Evolutionary conservation across 2,888 invertebrate genomes (phyloP).

Genomic region (Pyrgus malvae): DNA sequence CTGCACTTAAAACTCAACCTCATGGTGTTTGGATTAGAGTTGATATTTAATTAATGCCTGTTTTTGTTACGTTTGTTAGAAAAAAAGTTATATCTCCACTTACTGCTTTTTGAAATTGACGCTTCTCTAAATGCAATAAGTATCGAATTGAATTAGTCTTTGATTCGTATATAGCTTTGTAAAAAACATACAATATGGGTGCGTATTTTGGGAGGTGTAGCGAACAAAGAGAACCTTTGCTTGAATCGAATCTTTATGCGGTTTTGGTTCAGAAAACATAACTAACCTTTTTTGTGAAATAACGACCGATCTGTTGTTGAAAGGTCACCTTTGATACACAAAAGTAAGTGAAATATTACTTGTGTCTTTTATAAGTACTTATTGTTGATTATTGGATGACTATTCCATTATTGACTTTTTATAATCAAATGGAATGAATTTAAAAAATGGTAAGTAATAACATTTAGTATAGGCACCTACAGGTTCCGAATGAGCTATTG

Average conservation of each 20-base stretch:
- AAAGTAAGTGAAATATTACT: no score
- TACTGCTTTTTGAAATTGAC: not conserved
- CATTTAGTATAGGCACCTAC: no score
- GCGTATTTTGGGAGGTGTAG: conserved; percentile 26
- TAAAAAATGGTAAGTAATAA: no score
- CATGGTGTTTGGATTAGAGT: not conserved
- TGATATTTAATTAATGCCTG: not conserved
- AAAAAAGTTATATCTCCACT: not conserved
- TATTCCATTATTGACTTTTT: no score
- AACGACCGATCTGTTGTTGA: conserved; percentile 21
- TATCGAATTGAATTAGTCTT: not conserved
- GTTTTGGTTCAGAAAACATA: conserved; percentile 26
- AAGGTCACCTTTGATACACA: conserved; percentile 21
- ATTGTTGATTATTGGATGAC: no score
- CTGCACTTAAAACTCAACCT: not conserved
- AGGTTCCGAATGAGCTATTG: no score
- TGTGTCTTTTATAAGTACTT: no score
- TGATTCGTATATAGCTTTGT: conserved; percentile 1
- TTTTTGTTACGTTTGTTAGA: not conserved
- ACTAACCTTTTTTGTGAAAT: conserved; percentile 27
- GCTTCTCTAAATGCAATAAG: not conserved
- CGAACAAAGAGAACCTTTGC: conserved; percentile 27
- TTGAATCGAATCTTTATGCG: conserved; percentile 24
- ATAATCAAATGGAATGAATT: no score
- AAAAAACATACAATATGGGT: conserved; percentile 3